These are phyloP conservation scores for Parochlus steinenii DNA, from an alignment of 2,888 invertebrate genomes.

Conservation along the genomic window DNA sequence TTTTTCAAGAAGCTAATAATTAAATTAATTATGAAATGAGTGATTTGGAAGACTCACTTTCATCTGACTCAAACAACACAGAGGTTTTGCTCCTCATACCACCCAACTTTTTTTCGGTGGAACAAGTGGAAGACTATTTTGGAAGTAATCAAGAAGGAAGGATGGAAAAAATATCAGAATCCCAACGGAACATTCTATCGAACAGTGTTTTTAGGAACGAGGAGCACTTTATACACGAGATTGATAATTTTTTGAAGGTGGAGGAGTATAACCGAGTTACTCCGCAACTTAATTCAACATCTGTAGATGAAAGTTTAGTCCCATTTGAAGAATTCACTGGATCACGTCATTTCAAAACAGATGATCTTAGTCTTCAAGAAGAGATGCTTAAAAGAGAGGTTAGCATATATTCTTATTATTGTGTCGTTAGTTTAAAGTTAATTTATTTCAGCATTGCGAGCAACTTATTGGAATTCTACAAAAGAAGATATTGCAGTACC, in stretches of 20 bases:
- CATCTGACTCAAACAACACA: slow-evolving; percentile 67
- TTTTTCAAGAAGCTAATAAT: too few species aligned
- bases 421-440: slow-evolving; percentile 16
- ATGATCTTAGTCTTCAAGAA: slow-evolving; percentile 45
- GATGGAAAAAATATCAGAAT: too few species aligned
- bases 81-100: slow-evolving; percentile 65
- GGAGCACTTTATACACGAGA: slow-evolving; percentile 23
- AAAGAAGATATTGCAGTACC: slow-evolving; percentile 52
- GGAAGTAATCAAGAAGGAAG: too few species aligned
- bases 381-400: slow-evolving; percentile 62
- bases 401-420: too few species aligned
- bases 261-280: background rate
- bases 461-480: slow-evolving; percentile 57
- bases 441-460: slow-evolving; percentile 49
- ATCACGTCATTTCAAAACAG: slow-evolving; percentile 24
- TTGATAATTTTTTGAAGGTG: slow-evolving; percentile 23
- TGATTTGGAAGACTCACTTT: too few species aligned
- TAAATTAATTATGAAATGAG: too few species aligned
- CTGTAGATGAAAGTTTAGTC: too few species aligned
- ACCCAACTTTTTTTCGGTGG: slow-evolving; percentile 53
- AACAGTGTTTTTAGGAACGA: slow-evolving; percentile 11
- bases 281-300: too few species aligned
- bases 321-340: slow-evolving; percentile 43
- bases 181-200: too few species aligned
- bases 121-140: too few species aligned